Evolutionary conservation across 2,888 invertebrate species (phyloP).

Genomic region (Zygaena filipendulae): DNA sequence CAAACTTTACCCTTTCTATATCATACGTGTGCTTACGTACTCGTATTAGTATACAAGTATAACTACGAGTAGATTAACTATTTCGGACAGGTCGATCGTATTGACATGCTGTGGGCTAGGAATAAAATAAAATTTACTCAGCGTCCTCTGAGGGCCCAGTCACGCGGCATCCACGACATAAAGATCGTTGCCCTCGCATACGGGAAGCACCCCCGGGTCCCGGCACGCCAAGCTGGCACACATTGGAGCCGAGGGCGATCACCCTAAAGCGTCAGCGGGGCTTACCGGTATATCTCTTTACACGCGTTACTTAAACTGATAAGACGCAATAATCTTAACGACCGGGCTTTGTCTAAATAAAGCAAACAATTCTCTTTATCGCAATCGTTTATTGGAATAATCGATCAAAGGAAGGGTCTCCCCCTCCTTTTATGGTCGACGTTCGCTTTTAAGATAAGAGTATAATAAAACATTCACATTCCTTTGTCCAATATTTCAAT

Average conservation of each 20-base stretch:
- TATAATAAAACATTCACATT: too few relatives aligned
- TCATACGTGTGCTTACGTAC: too few relatives aligned
- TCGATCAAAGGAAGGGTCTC: constrained; percentile 1
- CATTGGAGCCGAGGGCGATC: constrained; percentile 42
- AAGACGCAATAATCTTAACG: constrained; percentile 48
- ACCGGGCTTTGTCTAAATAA: constrained; percentile 28
- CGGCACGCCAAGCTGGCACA: constrained; percentile 26
- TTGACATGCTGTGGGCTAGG: constrained; percentile 29
- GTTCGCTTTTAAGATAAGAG: too few relatives aligned
- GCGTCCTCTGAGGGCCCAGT: constrained; percentile 34
- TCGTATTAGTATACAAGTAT: too few relatives aligned
- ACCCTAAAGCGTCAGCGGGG: constrained; percentile 46
- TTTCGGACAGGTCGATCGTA: too few relatives aligned
- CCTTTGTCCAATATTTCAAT: too few relatives aligned
- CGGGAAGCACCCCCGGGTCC: constrained; percentile 46
- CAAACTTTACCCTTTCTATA: too few relatives aligned
- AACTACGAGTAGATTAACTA: too few relatives aligned
- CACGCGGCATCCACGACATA: constrained; percentile 47
- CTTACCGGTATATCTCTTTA: constrained; percentile 57
- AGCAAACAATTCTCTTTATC: constrained; percentile 5
- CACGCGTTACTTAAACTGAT: constrained; percentile 46
- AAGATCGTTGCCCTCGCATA: constrained; percentile 55
- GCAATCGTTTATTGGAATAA: constrained; percentile 10
- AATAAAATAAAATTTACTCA: constrained; percentile 43
- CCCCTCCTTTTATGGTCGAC: too few relatives aligned